A percentile compares a stretch with the other conserved stretches of the same genome.
Conservation (phyloP, 2,797 vertebrate genomes). For the Sebastes steindachneri region DNA sequence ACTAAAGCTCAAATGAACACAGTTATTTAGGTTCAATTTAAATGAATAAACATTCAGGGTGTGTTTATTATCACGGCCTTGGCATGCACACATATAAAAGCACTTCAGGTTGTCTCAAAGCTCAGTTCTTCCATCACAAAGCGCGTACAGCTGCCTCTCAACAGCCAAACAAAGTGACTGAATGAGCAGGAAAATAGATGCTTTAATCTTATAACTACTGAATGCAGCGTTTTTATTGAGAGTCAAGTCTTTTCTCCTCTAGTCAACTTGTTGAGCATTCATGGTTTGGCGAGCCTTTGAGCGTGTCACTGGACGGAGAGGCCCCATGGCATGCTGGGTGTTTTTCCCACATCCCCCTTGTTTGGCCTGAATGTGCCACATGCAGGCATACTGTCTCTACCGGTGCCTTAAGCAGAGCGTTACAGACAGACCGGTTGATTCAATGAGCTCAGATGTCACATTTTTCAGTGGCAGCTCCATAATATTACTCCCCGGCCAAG, state of each 20-base stretch:
- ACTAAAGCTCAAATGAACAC: slow-evolving; percentile 46
- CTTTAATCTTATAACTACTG: slow-evolving; percentile 50
- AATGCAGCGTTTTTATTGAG: slow-evolving; percentile 44
- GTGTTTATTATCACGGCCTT: background rate
- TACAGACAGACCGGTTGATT: slow-evolving; percentile 35
- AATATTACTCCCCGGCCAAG: slow-evolving; percentile 39
- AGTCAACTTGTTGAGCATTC: slow-evolving; percentile 66
- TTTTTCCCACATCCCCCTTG: slow-evolving; percentile 67
- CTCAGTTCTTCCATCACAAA: slow-evolving; percentile 29
- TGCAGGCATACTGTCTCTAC: slow-evolving; percentile 62
- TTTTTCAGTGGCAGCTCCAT: slow-evolving; percentile 55
- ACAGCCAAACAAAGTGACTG: slow-evolving; percentile 35
- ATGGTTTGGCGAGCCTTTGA: slow-evolving; percentile 57
- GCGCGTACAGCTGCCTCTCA: slow-evolving; percentile 9
- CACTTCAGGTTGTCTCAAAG: slow-evolving; percentile 13
- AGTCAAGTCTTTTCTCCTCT: slow-evolving; percentile 51
- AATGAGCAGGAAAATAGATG: slow-evolving; percentile 53
- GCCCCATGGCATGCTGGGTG: slow-evolving; percentile 54
- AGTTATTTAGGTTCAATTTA: slow-evolving; percentile 41
- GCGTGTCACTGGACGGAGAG: slow-evolving; percentile 51
- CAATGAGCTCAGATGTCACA: slow-evolving; percentile 54
- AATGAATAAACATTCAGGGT: background rate
- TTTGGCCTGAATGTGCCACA: slow-evolving; percentile 73
- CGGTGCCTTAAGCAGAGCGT: slow-evolving; percentile 17
- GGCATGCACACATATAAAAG: slow-evolving; percentile 4